Conservation (phyloP, 2,888 invertebrate species). For the Ferrisia virgata region DNA sequence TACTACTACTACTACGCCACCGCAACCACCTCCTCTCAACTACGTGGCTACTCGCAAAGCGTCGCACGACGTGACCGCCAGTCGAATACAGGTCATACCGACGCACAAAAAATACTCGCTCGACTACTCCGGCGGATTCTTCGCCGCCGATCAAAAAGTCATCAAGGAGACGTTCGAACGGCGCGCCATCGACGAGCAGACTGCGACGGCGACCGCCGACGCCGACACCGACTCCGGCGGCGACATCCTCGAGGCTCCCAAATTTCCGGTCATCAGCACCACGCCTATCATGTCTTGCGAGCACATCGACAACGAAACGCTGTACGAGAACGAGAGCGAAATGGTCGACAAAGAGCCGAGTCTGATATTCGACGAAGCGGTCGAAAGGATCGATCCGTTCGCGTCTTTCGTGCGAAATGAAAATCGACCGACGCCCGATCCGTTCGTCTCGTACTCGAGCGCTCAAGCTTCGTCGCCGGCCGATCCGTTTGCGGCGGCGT, state of each 20-base stretch:
- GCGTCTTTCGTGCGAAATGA: background rate
- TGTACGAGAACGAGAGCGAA: conserved; percentile 12
- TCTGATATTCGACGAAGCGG: background rate
- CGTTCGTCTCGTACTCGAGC: background rate
- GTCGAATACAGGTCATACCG: conserved; percentile 20
- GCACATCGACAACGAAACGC: conserved; percentile 34
- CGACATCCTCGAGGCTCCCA: conserved; percentile 21
- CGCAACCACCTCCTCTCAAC: background rate
- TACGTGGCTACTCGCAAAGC: conserved; percentile 32
- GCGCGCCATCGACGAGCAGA: background rate
- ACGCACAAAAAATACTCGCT: conserved; percentile 42
- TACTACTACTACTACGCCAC: background rate
- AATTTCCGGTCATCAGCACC: conserved; percentile 34
- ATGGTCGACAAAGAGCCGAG: background rate
- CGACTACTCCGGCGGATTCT: conserved; percentile 20
- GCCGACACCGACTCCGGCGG: background rate
- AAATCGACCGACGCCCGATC: background rate
- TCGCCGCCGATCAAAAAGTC: background rate
- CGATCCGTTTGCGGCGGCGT: background rate
- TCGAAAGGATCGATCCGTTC: background rate
- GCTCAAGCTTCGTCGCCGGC: background rate
- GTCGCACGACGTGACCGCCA: conserved; percentile 39
- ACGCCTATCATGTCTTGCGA: conserved; percentile 41
- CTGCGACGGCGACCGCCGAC: background rate
- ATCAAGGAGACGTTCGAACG: conserved; percentile 18